Conservation (phyloP, 2,797 vertebrate species). For the Cynodonichthys magdalenae region DNA sequence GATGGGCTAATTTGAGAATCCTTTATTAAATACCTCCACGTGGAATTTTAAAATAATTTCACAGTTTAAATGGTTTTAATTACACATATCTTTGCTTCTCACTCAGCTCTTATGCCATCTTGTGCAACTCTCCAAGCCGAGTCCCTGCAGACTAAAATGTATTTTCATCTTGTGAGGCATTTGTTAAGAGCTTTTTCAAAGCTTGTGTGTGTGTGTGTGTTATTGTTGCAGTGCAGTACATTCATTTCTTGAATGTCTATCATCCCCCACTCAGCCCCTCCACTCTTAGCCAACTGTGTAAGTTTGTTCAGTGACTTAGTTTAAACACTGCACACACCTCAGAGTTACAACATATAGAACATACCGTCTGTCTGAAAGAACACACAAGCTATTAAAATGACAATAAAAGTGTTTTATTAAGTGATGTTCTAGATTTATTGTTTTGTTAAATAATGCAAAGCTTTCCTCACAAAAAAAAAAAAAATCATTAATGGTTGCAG, state of each 20-base stretch:
- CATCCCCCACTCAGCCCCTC: slow-evolving; percentile 28
- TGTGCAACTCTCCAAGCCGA: slow-evolving; percentile 60
- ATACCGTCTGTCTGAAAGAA: slow-evolving; percentile 15
- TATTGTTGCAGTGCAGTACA: slow-evolving; percentile 65
- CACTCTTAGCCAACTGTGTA: slow-evolving; percentile 43
- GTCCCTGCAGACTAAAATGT: slow-evolving; percentile 47
- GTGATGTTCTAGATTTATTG: not conserved
- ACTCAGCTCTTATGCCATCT: slow-evolving; percentile 30
- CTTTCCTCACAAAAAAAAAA: not conserved
- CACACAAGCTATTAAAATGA: not conserved
- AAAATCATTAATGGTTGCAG: not conserved
- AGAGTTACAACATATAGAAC: slow-evolving; percentile 42
- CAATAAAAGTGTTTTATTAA: too few relatives aligned
- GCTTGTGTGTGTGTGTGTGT: slow-evolving; percentile 33
- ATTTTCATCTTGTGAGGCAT: slow-evolving; percentile 67
- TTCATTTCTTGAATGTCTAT: slow-evolving; percentile 60
- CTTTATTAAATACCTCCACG: not conserved
- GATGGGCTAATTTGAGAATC: too few relatives aligned
- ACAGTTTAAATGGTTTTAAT: slow-evolving; percentile 37
- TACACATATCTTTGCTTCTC: slow-evolving; percentile 26
- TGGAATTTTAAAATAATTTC: slow-evolving; percentile 5
- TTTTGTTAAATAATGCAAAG: not conserved
- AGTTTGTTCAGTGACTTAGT: slow-evolving; percentile 56
- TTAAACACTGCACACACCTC: slow-evolving; percentile 41
- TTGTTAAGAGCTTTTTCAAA: slow-evolving; percentile 61